Percentiles rank a stretch among this genome's conserved stretches.
Evolutionary conservation across 2,888 invertebrate genomes (phyloP).

Genomic region (Chrysodeixis includens): DNA sequence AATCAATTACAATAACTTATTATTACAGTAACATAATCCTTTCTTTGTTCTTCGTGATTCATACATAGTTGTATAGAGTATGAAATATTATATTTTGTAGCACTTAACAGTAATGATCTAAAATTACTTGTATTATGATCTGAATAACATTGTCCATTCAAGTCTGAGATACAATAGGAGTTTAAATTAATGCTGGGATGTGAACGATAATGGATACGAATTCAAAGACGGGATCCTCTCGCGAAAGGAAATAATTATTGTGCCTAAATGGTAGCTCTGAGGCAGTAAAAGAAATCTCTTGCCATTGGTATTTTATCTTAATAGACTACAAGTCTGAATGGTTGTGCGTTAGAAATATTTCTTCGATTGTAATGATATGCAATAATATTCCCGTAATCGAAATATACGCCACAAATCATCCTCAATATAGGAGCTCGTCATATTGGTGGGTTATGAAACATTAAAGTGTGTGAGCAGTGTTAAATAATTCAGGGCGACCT

Average conservation of each 20-base stretch:
- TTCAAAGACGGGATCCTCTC: neutral
- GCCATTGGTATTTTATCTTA: neutral
- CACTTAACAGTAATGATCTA: slow-evolving; percentile 28
- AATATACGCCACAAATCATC: neutral
- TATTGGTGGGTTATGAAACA: slow-evolving; percentile 29
- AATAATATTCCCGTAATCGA: neutral
- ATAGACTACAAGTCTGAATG: neutral
- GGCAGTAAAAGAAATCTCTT: neutral
- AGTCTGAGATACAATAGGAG: slow-evolving; percentile 18
- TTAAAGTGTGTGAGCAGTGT: slow-evolving; percentile 46
- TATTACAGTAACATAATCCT: slow-evolving; percentile 58
- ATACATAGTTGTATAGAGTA: slow-evolving; percentile 42
- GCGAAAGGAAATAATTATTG: slow-evolving; percentile 2
- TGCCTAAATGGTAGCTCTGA: slow-evolving; percentile 1
- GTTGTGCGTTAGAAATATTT: neutral
- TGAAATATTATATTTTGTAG: slow-evolving; percentile 36
- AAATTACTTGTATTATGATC: slow-evolving; percentile 32
- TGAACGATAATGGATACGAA: slow-evolving; percentile 4
- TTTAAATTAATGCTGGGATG: slow-evolving; percentile 5
- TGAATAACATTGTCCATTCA: slow-evolving; percentile 31
- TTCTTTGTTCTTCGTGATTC: slow-evolving; percentile 65
- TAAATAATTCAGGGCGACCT: slow-evolving; percentile 50
- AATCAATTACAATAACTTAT: slow-evolving; percentile 72
- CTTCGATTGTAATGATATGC: neutral
- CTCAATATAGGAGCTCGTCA: neutral